Conservation (phyloP, 2,888 invertebrate species). For the Hypercompe scribonia region DNA sequence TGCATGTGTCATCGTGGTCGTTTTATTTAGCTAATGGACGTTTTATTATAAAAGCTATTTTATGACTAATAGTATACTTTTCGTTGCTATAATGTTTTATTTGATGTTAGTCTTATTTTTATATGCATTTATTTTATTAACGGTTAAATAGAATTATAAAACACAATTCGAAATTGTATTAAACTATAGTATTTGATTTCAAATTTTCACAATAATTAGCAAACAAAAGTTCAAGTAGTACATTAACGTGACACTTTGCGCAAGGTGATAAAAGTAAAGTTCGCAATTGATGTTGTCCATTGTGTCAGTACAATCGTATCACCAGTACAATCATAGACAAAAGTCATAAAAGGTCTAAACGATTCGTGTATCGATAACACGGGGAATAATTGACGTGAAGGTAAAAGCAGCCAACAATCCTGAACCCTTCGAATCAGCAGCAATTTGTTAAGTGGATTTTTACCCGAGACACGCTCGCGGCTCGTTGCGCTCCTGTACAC, state of each 20-base stretch:
- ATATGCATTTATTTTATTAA: background rate
- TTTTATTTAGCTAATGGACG: conserved; percentile 62
- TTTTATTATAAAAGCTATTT: conserved; percentile 50
- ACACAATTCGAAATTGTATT: background rate
- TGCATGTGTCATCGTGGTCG: conserved; percentile 56
- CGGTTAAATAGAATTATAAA: background rate
- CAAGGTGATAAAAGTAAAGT: background rate
- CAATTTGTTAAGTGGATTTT: conserved; percentile 88
- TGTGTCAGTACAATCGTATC: conserved; percentile 9
- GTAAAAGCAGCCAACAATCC: conserved; percentile 85
- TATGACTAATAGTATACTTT: conserved; percentile 41
- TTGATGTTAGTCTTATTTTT: background rate
- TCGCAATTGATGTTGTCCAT: background rate
- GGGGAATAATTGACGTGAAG: conserved; percentile 80
- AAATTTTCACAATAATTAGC: background rate
- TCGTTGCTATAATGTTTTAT: conserved; percentile 33
- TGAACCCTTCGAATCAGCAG: conserved; percentile 86
- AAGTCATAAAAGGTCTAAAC: conserved; percentile 60
- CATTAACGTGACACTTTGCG: background rate
- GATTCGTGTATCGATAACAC: conserved; percentile 79
- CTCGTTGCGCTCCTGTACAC: conserved; percentile 86
- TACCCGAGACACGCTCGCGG: conserved; percentile 85
- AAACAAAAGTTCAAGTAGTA: background rate
- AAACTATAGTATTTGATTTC: background rate
- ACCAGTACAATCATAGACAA: conserved; percentile 43